Evolutionary conservation across 2,888 invertebrate genomes (phyloP).

Genomic region (Diogma glabrata): DNA sequence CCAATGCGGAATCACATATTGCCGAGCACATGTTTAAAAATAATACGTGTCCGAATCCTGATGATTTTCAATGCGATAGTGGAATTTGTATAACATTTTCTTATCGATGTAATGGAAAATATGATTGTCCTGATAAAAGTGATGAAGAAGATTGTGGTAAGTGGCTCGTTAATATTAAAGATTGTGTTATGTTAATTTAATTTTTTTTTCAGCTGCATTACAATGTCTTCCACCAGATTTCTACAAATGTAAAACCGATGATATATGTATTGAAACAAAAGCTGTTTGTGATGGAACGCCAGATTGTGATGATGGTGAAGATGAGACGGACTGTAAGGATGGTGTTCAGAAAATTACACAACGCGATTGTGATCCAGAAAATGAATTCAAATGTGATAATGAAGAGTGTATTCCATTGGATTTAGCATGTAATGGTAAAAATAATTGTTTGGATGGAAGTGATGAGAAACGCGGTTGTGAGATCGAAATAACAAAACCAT

Average conservation of each 20-base stretch:
- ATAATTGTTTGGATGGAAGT: conserved; percentile 61
- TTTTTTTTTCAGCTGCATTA: conserved; percentile 23
- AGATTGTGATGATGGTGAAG: conserved; percentile 56
- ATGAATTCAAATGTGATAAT: conserved; percentile 31
- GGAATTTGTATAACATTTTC: conserved; percentile 44
- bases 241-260: conserved; percentile 33
- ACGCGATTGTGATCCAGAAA: neutral
- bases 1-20: too few relatives aligned
- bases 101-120: conserved; percentile 43
- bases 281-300: conserved; percentile 61
- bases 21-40: neutral
- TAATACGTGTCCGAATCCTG: neutral
- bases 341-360: too few relatives aligned
- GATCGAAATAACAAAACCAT: conserved; percentile 27
- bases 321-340: conserved; percentile 38
- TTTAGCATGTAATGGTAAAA: conserved; percentile 56
- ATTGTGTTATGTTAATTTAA: neutral
- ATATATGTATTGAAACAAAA: conserved; percentile 53
- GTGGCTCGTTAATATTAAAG: neutral
- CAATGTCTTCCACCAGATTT: conserved; percentile 32
- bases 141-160: neutral
- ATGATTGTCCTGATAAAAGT: conserved; percentile 4
- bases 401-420: conserved; percentile 51
- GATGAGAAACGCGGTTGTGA: conserved; percentile 47
- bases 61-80: conserved; percentile 38